Conservation (phyloP, 2,113 vertebrate genomes). For the Oceanodroma tethys region DNA sequence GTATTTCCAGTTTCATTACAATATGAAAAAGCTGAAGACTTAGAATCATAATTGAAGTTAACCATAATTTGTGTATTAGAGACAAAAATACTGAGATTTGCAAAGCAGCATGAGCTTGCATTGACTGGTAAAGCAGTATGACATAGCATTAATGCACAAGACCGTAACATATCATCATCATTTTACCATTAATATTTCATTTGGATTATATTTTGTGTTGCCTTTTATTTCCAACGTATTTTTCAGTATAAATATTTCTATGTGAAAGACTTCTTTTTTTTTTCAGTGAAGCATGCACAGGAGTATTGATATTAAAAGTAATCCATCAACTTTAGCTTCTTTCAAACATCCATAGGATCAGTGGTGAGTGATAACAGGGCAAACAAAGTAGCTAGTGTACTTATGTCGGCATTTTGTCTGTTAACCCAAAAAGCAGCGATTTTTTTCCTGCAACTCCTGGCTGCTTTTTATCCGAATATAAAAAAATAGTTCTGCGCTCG, state of each 20-base stretch:
- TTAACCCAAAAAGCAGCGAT: neutral
- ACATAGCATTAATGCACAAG: slow-evolving; percentile 1
- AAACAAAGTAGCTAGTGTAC: neutral
- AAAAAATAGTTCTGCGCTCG: neutral
- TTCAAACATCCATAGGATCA: neutral
- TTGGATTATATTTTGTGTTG: slow-evolving; percentile 31
- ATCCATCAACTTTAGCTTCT: neutral
- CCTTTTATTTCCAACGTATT: neutral
- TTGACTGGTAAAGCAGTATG: slow-evolving; percentile 43
- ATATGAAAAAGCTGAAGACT: neutral
- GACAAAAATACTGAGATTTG: neutral
- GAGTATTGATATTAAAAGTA: neutral
- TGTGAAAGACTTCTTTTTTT: neutral
- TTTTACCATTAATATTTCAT: slow-evolving; percentile 42
- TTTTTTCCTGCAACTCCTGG: neutral
- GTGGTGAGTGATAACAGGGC: neutral
- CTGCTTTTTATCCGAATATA: neutral
- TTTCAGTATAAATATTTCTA: neutral
- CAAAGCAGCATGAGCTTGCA: neutral
- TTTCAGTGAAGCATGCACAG: neutral
- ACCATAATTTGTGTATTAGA: neutral
- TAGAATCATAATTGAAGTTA: neutral
- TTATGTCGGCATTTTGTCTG: neutral
- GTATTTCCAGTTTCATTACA: neutral
- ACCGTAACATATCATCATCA: slow-evolving; percentile 21